Evolutionary conservation across 53 echinoderm and acorn worm species (phyloP), one percentile per base, ranked within the genome.

Genomic region (Paracentrotus lividus): DNA sequence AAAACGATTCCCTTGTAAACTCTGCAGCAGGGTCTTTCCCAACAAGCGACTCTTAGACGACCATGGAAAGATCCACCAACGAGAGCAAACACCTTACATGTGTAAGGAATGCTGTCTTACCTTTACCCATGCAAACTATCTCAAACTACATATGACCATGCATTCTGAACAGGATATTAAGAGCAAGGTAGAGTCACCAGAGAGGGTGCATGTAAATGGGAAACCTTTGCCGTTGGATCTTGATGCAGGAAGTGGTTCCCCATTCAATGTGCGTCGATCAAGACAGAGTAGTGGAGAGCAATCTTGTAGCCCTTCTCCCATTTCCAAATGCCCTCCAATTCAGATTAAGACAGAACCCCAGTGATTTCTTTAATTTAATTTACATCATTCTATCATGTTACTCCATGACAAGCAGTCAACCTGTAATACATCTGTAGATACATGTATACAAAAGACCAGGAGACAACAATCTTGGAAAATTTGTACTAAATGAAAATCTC

Each of bases 41-140:
- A 92, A 20, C 40, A 77, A 81, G 56, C 56, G 81, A 3, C 78
- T 78, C 42, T 20, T 92, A 26, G 92, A 78, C 33, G 92, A 92
- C 9, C 92, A 92, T 18, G 78, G 42, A 2, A 34, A 56, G 43
- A 92, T 92, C 43, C 92, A 92, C 18, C 92, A 92, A 29, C 34
- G 92, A 24, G 92, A 92, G 81, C 52, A 92, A n/a, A 92, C 92
- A 38, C 92, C 92, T 2, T 92, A 40, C 92, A 92, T 92, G 92
- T 92, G 92, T 31, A 77, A 56, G 14, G 92, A 55, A 42, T 92
- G 92, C 61, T 78, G 78, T 40, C 81, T 92, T 4, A 92, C 92
- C 81, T 92, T 92, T 78, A 92, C 92, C 26, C 92, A 92, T 40
- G 54, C 92, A 0, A 92, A 81, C 81, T 92, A 78, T 56, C 92